A percentile compares a stretch with the other conserved stretches of the same genome.
Evolutionary conservation across 2,888 invertebrate genomes (phyloP).

Genomic region (Lasioglossum zephyrum): DNA sequence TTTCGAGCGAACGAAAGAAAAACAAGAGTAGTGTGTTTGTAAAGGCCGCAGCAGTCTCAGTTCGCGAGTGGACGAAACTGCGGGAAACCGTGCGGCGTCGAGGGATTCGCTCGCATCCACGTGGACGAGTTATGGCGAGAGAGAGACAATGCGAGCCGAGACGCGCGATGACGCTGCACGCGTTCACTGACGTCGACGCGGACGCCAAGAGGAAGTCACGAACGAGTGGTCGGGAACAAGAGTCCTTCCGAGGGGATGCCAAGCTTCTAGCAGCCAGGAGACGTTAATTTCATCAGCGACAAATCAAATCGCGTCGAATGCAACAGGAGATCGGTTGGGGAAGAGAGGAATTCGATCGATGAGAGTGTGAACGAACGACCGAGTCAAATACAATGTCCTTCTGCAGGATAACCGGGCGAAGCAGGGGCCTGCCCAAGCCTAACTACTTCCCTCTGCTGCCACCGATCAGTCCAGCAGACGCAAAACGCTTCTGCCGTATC

Average conservation of each 20-base stretch:
- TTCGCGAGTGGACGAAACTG: background rate
- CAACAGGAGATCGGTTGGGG: background rate
- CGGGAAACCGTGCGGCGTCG: background rate
- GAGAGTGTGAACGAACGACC: background rate
- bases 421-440: slow-evolving; percentile 91
- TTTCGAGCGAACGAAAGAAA: background rate
- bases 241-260: slow-evolving; percentile 42
- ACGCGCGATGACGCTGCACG: slow-evolving; percentile 31
- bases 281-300: background rate
- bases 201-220: slow-evolving; percentile 52
- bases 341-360: slow-evolving; percentile 6
- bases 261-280: slow-evolving; percentile 48
- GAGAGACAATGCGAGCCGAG: slow-evolving; percentile 21
- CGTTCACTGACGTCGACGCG: slow-evolving; percentile 30
- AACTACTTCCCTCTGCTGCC: slow-evolving; percentile 93
- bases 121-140: slow-evolving; percentile 46
- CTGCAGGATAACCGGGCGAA: slow-evolving; percentile 93
- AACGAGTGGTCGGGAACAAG: slow-evolving; percentile 48
- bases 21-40: background rate
- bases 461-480: slow-evolving; percentile 93
- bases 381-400: slow-evolving; percentile 86
- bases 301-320: background rate
- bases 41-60: background rate
- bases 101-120: background rate
- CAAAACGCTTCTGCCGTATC: slow-evolving; percentile 91